Conservation (phyloP, 2,888 invertebrate species). For the Tenthredo distinguenda region DNA sequence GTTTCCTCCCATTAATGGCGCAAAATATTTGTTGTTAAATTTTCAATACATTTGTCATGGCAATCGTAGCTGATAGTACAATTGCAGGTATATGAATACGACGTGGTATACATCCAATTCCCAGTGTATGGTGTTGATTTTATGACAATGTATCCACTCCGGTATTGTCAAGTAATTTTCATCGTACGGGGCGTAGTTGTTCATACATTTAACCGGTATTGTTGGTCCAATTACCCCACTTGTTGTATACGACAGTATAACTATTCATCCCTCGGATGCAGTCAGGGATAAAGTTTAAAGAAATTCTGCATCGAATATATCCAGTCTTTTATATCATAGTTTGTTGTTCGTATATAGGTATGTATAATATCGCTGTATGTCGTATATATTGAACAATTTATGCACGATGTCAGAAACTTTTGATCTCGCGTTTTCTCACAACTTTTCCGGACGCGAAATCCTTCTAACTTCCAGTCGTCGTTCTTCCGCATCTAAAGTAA, state of each 20-base stretch:
- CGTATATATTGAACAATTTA: background rate
- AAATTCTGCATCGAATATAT: background rate
- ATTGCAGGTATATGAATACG: slow-evolving; percentile 5
- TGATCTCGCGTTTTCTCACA: background rate
- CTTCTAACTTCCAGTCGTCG: background rate
- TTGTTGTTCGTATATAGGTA: background rate
- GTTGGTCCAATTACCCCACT: slow-evolving; percentile 36
- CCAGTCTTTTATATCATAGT: background rate
- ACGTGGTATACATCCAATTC: slow-evolving; percentile 1
- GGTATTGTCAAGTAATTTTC: slow-evolving; percentile 27
- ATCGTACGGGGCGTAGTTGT: background rate
- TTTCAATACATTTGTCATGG: slow-evolving; percentile 10
- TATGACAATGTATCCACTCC: slow-evolving; percentile 5
- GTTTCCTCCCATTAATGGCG: background rate
- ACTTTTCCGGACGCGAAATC: slow-evolving; percentile 3
- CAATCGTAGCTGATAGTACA: background rate
- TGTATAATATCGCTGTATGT: background rate
- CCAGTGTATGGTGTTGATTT: slow-evolving; percentile 18
- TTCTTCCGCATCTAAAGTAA: slow-evolving; percentile 10
- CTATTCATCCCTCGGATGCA: background rate
- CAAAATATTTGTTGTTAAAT: slow-evolving; percentile 23
- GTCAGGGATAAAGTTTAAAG: background rate
- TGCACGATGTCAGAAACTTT: slow-evolving; percentile 22
- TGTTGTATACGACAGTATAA: background rate
- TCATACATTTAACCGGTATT: background rate